Percentiles rank a stretch among this genome's conserved stretches.
These are phyloP conservation scores for Aculops lycopersici DNA, from an alignment of 1,140 invertebrate species.

Conservation along the genomic window DNA sequence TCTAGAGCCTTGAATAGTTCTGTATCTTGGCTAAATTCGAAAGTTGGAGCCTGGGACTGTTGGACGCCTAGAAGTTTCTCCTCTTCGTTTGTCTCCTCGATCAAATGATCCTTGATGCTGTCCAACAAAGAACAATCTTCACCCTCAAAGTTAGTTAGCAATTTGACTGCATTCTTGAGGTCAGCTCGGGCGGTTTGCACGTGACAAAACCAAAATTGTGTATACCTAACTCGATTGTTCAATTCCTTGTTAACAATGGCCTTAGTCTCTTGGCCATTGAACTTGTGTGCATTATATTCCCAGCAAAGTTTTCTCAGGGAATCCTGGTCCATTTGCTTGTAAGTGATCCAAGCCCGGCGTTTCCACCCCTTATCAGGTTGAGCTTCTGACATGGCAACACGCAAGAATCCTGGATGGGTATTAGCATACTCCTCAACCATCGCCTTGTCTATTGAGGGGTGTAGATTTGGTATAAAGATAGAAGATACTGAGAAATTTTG, in stretches of 20 bases:
- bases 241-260: neutral
- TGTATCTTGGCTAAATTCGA: conserved; percentile 30
- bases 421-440: conserved; percentile 37
- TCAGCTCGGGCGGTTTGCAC: conserved; percentile 54
- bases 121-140: conserved; percentile 62
- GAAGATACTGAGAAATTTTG: neutral
- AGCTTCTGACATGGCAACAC: conserved; percentile 83
- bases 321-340: conserved; percentile 28
- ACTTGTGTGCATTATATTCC: conserved; percentile 75
- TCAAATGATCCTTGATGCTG: conserved; percentile 88
- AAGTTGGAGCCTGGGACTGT: conserved; percentile 20
- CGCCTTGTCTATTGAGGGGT: no score
- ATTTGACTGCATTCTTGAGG: conserved; percentile 64
- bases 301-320: conserved; percentile 91
- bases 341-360: conserved; percentile 88
- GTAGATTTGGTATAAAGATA: no score
- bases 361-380: conserved; percentile 75
- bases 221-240: no score
- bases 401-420: conserved; percentile 69
- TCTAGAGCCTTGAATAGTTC: conserved; percentile 36
- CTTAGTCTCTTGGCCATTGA: neutral
- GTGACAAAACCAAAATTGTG: conserved; percentile 2
- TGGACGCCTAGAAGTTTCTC: conserved; percentile 79
- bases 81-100: conserved; percentile 89
- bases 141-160: conserved; percentile 71